Evolutionary conservation across 2,888 invertebrate species (phyloP).

Genomic region (Seira ritae): DNA sequence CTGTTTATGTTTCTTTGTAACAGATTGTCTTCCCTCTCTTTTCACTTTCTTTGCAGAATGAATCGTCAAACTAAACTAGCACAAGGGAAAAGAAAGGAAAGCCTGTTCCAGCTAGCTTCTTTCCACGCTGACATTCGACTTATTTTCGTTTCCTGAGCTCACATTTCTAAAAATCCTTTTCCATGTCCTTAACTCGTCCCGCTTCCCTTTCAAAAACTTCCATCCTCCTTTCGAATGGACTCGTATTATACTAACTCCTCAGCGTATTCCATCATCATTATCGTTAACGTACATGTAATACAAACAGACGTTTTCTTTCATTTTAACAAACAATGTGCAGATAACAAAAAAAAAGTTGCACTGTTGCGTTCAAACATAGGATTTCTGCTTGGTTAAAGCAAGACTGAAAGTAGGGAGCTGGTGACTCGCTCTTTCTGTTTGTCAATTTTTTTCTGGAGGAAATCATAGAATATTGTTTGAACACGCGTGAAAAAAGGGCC

Average conservation of each 20-base stretch:
- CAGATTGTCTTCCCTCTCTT: constrained; percentile 23
- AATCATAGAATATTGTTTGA: too few relatives aligned
- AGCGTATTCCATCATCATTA: constrained; percentile 17
- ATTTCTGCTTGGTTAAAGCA: too few relatives aligned
- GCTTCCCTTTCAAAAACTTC: constrained; percentile 11
- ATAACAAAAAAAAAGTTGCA: constrained; percentile 22
- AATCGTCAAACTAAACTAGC: too few relatives aligned
- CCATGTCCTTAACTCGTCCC: neutral
- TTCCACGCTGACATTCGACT: neutral
- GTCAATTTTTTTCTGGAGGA: too few relatives aligned
- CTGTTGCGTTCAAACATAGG: constrained; percentile 30
- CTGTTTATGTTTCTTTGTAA: constrained; percentile 21
- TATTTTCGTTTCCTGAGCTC: constrained; percentile 28
- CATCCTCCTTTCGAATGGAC: neutral
- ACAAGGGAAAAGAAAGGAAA: too few relatives aligned
- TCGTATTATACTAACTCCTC: neutral
- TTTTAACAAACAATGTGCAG: too few relatives aligned
- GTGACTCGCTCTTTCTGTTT: too few relatives aligned
- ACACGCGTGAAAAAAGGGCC: too few relatives aligned
- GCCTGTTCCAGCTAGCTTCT: neutral
- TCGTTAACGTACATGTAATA: too few relatives aligned
- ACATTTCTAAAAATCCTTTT: constrained; percentile 18
- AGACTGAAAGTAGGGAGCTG: too few relatives aligned
- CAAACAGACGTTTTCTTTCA: too few relatives aligned
- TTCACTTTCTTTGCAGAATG: too few relatives aligned